Evolutionary conservation across 1,140 invertebrate species (phyloP), one percentile per base, ranked within the genome.

Genomic region (Odontomachus brunneus): DNA sequence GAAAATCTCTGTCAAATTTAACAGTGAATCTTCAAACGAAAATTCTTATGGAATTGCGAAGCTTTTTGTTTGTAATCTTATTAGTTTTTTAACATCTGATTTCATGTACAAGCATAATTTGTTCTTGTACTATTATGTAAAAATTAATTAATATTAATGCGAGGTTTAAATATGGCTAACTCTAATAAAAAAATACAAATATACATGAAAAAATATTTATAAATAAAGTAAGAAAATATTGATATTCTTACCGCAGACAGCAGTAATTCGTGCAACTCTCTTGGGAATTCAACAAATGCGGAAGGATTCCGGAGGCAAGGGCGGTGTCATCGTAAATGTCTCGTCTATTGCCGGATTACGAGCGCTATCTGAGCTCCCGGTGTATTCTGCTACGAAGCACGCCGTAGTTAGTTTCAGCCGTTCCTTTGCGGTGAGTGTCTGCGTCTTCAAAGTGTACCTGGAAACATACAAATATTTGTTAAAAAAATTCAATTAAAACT

Each of bases 341-440:
- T 94, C 95, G 22, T 96, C 96, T 1, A 94, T 96, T 80, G 93
- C 95, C 76, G 96, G 96, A 33, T 91, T 96, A 63, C 92, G 92
- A 71, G 93, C 95, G 1, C 94, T 95, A 72, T 95, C 95, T 59
- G 94, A 94, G 66, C 85, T 95, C 55, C 96, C 96, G 0, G 93
- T 96, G 11, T 97, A 97, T 89, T 93, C 94, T 3, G 96, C 96
- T 0, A 96, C 96, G 0, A 97, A 97, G 88, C 95, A 95, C 83
- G 96, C 95, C 2, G 94, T 96, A 15, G 89, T 95, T 57, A 95
- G 94, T 49, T 90, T 95, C 60, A 95, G 94, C 12, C 92, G 93
- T 74, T 94, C 95, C 1, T 93, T 94, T 19, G 94, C 93, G 2
- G 93, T 94, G 74, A 90, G 89, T 72, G 55, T 12, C 22, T 29